Percentiles rank a stretch among this genome's conserved stretches.
Evolutionary conservation across 2,797 vertebrate species (phyloP).

Genomic region (Syngnathus acus): DNA sequence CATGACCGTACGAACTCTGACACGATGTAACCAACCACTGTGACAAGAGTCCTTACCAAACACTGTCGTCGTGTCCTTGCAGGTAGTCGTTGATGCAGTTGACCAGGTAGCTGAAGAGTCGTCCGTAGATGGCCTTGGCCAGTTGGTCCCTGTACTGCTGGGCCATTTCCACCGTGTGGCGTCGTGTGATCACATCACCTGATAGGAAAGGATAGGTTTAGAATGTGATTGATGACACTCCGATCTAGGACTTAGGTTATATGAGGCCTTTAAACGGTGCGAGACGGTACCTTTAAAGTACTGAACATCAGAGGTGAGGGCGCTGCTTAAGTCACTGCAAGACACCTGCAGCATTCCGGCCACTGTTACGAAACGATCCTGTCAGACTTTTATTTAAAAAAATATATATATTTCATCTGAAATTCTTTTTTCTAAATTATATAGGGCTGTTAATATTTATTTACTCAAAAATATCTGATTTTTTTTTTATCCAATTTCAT

Average conservation of each 20-base stretch:
- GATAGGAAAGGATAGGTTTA: neutral
- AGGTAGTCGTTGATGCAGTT: conserved; percentile 82
- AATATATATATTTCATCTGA: no score
- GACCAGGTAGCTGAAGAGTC: conserved; percentile 87
- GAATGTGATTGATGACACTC: neutral
- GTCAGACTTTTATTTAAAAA: no score
- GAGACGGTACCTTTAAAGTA: conserved; percentile 84
- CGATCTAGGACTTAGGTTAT: neutral
- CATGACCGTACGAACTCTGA: no score
- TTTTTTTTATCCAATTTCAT: neutral
- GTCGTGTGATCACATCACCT: conserved; percentile 84
- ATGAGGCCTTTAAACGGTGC: neutral
- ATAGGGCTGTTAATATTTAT: no score
- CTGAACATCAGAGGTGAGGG: conserved; percentile 87
- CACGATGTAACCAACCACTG: no score
- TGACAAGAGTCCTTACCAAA: conserved; percentile 64
- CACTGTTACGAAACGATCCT: conserved; percentile 48
- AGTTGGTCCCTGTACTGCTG: conserved; percentile 85
- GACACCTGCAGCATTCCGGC: conserved; percentile 85
- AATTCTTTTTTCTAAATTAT: no score
- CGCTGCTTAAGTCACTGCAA: conserved; percentile 79
- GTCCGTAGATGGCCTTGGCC: conserved; percentile 84
- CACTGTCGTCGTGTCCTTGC: conserved; percentile 74
- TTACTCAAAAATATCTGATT: no score
- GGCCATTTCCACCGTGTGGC: conserved; percentile 78